Evolutionary conservation across 2,888 invertebrate genomes (phyloP).

Genomic region (Keiferia lycopersicella): DNA sequence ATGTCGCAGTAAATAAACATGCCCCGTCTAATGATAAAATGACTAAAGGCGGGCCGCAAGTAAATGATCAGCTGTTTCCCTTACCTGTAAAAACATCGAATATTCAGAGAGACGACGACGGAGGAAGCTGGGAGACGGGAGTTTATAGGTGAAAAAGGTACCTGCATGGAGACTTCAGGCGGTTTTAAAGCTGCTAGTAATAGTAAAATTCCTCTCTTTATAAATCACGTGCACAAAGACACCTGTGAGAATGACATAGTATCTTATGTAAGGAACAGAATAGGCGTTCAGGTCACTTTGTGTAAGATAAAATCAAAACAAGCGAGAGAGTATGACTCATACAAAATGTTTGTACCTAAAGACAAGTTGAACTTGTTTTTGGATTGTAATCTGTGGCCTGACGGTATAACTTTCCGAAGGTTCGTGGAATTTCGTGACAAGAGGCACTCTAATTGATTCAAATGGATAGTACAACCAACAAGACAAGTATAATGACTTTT

Average conservation of each 20-base stretch:
- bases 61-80: no score
- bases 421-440: constrained; percentile 24
- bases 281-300: constrained; percentile 20
- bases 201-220: constrained; percentile 27
- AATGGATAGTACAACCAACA: constrained; percentile 22
- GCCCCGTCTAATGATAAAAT: no score
- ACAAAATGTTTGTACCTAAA: constrained; percentile 28
- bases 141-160: constrained; percentile 24
- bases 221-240: constrained; percentile 27
- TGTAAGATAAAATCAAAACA: constrained; percentile 15
- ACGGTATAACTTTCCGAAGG: constrained; percentile 28
- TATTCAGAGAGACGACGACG: neutral
- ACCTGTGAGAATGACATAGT: constrained; percentile 26
- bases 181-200: constrained; percentile 26
- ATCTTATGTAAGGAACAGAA: constrained; percentile 23
- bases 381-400: constrained; percentile 28
- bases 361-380: constrained; percentile 26
- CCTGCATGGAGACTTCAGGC: constrained; percentile 3
- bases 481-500: constrained; percentile 21
- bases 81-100: no score
- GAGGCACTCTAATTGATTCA: neutral
- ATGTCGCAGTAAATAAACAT: no score
- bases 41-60: no score
- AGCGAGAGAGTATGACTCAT: constrained; percentile 26
- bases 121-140: constrained; percentile 22